Evolutionary conservation across 2,113 vertebrate species (phyloP).

Genomic region (Mobula hypostoma): DNA sequence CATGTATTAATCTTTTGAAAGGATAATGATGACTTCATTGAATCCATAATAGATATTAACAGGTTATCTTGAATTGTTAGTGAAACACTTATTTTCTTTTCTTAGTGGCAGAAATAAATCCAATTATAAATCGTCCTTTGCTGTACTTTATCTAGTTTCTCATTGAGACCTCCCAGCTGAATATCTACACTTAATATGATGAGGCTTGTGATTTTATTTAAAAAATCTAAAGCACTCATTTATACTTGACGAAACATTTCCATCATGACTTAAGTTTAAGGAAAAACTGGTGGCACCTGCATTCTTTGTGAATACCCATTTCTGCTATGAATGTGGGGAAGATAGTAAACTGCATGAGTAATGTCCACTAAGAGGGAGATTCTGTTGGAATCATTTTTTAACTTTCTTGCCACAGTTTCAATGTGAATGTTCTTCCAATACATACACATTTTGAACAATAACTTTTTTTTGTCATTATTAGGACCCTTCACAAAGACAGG

Average conservation of each 20-base stretch:
- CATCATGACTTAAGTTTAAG: background rate
- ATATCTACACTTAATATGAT: background rate
- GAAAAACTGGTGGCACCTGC: background rate
- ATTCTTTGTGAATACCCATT: background rate
- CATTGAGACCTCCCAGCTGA: background rate
- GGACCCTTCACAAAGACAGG: slow-evolving; percentile 74
- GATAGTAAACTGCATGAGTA: background rate
- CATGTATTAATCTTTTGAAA: background rate
- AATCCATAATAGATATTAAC: background rate
- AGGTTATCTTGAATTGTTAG: background rate
- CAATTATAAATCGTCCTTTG: background rate
- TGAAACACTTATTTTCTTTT: background rate
- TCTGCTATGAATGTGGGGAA: background rate
- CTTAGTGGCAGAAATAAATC: too few relatives aligned
- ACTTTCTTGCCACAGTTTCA: background rate
- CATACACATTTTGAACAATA: slow-evolving; percentile 13
- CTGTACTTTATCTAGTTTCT: background rate
- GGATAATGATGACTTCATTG: background rate
- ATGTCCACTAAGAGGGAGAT: too few relatives aligned
- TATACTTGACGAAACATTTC: background rate
- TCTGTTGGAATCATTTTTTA: background rate
- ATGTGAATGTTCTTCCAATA: background rate
- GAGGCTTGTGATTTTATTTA: background rate
- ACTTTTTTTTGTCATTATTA: slow-evolving; percentile 50
- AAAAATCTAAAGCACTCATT: background rate